Conservation (phyloP, 2,888 invertebrate genomes). For the Rhaphigaster nebulosa region DNA sequence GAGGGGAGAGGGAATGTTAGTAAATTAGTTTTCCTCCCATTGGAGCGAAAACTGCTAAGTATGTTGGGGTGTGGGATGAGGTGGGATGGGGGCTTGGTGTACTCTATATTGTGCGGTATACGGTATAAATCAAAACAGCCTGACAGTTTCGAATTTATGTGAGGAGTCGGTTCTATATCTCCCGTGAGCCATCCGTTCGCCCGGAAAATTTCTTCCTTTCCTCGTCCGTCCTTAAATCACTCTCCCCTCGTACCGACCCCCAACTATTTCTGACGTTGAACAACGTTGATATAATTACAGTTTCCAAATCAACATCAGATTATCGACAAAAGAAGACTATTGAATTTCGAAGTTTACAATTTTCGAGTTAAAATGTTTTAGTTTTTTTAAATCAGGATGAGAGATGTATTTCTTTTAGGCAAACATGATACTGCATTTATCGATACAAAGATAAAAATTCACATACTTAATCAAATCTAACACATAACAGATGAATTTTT, state of each 20-base stretch:
- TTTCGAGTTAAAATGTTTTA: no score
- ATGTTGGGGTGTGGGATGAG: background rate
- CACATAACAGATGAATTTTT: no score
- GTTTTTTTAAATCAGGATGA: no score
- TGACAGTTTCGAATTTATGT: constrained; percentile 49
- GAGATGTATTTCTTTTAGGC: no score
- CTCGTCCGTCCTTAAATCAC: constrained; percentile 14
- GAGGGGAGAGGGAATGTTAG: no score
- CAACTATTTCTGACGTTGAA: background rate
- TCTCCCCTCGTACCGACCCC: background rate
- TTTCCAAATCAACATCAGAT: background rate
- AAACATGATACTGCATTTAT: no score
- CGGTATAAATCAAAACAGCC: constrained; percentile 41
- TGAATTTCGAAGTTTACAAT: no score
- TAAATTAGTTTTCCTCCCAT: constrained; percentile 18
- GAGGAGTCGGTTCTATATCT: constrained; percentile 46
- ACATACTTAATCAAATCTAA: no score
- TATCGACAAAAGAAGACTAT: background rate
- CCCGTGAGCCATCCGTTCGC: constrained; percentile 32
- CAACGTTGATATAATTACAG: background rate
- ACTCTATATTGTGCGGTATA: background rate
- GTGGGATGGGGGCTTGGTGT: background rate
- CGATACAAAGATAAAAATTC: no score
- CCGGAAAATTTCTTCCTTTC: constrained; percentile 34
- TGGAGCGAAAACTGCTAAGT: constrained; percentile 12